Percentiles rank a stretch among this genome's conserved stretches.
Conservation (phyloP, 37 sponge, comb jelly and placozoan species). For the Tethya wilhelma region DNA sequence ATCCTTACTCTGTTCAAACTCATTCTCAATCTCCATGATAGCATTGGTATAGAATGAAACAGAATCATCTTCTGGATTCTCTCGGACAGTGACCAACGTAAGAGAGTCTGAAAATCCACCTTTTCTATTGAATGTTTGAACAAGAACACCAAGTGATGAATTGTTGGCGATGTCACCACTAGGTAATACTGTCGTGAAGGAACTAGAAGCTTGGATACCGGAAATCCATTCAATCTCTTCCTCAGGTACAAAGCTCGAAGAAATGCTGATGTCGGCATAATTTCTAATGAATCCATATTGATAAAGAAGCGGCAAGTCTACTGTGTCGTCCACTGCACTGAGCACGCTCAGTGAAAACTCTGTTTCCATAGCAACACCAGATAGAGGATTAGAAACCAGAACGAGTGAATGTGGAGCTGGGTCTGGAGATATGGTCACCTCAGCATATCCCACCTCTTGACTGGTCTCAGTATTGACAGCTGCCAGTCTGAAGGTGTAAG, state of each 20-base stretch:
- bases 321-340: slow-evolving; percentile 4
- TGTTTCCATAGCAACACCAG: slow-evolving; percentile 59
- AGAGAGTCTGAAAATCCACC: slow-evolving; percentile 33
- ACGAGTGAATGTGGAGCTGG: slow-evolving; percentile 22
- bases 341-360: slow-evolving; percentile 29
- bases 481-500: slow-evolving; percentile 57
- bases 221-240: slow-evolving; percentile 49
- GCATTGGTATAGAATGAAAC: not conserved
- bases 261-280: not conserved
- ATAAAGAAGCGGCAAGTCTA: slow-evolving; percentile 48
- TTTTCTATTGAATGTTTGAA: slow-evolving; percentile 32
- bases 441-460: slow-evolving; percentile 19
- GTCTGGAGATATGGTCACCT: slow-evolving; percentile 25
- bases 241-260: not conserved
- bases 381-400: slow-evolving; percentile 36
- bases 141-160: slow-evolving; percentile 5
- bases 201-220: slow-evolving; percentile 19
- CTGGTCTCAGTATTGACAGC: slow-evolving; percentile 32
- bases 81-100: slow-evolving; percentile 2
- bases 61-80: not conserved
- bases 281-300: slow-evolving; percentile 60
- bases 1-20: slow-evolving; percentile 6
- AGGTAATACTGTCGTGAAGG: slow-evolving; percentile 29
- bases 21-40: not conserved
- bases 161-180: slow-evolving; percentile 3